A percentile compares a stretch with the other conserved stretches of the same genome.
Conservation (phyloP, 2,888 invertebrate species). For the Furcula furcula region DNA sequence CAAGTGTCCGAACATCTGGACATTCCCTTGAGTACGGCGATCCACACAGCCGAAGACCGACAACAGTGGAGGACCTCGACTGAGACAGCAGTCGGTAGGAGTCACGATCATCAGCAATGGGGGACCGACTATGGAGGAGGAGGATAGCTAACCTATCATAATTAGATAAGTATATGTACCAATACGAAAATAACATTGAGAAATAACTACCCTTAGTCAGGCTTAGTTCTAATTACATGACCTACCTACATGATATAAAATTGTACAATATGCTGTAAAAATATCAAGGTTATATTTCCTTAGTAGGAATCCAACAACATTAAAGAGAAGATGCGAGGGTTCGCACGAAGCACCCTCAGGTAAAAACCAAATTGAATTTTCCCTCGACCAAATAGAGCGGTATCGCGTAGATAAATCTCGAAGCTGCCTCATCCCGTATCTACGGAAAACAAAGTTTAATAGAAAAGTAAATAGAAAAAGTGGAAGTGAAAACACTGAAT, state of each 20-base stretch:
- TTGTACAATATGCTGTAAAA: slow-evolving; percentile 52
- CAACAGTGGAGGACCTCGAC: too few species aligned
- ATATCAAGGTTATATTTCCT: slow-evolving; percentile 54
- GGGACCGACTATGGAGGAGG: too few species aligned
- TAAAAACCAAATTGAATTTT: slow-evolving; percentile 79
- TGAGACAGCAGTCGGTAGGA: too few species aligned
- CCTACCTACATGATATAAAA: slow-evolving; percentile 14
- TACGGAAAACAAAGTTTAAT: slow-evolving; percentile 76
- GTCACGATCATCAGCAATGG: too few species aligned
- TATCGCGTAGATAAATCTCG: slow-evolving; percentile 78
- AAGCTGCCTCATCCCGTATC: slow-evolving; percentile 65
- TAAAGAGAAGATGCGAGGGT: slow-evolving; percentile 63
- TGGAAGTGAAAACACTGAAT: slow-evolving; percentile 64
- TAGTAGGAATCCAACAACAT: slow-evolving; percentile 58
- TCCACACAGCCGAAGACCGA: too few species aligned
- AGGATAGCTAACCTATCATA: too few species aligned
- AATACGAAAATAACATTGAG: too few species aligned
- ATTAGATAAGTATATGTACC: too few species aligned
- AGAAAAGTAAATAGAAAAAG: slow-evolving; percentile 76
- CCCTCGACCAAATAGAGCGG: slow-evolving; percentile 70
- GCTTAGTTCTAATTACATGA: not conserved
- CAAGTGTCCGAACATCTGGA: too few species aligned
- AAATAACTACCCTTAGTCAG: too few species aligned
- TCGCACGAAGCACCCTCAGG: slow-evolving; percentile 67
- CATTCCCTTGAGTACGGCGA: too few species aligned